These are phyloP conservation scores for Pegoplata infirma DNA, from an alignment of 2,888 invertebrate species.

Conservation along the genomic window DNA sequence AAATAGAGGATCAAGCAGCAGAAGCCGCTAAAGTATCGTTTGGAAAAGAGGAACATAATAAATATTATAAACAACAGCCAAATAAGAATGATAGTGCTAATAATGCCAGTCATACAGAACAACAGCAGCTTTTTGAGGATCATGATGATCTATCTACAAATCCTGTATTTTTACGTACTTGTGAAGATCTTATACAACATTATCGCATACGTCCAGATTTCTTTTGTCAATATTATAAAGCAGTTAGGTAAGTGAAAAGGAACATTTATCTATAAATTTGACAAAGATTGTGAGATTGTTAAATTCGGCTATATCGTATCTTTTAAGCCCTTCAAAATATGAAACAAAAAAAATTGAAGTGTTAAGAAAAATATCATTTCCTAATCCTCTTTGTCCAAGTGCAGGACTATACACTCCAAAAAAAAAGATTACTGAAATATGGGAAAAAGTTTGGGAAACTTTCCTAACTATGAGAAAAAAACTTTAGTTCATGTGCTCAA, in stretches of 20 bases:
- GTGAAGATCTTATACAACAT: slow-evolving; percentile 82
- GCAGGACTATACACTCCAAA: no score
- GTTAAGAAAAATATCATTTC: no score
- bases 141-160: slow-evolving; percentile 64
- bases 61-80: slow-evolving; percentile 10
- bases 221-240: slow-evolving; percentile 84
- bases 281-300: no score
- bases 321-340: no score
- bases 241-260: slow-evolving; percentile 78
- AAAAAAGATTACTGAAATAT: no score
- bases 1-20: slow-evolving; percentile 66
- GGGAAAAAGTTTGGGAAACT: no score
- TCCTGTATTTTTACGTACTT: slow-evolving; percentile 76
- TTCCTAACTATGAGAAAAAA: no score
- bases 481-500: no score
- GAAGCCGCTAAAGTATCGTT: slow-evolving; percentile 11
- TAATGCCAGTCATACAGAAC: neutral
- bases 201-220: slow-evolving; percentile 87
- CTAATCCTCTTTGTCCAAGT: no score
- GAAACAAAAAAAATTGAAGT: no score
- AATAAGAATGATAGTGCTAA: neutral
- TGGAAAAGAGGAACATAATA: slow-evolving; percentile 14
- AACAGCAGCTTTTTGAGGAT: slow-evolving; percentile 34
- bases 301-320: no score
- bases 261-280: no score